phyloP scores from a whole-genome alignment of 2,797 vertebrate genomes.

The Setipinna tenuifilis region DNA sequence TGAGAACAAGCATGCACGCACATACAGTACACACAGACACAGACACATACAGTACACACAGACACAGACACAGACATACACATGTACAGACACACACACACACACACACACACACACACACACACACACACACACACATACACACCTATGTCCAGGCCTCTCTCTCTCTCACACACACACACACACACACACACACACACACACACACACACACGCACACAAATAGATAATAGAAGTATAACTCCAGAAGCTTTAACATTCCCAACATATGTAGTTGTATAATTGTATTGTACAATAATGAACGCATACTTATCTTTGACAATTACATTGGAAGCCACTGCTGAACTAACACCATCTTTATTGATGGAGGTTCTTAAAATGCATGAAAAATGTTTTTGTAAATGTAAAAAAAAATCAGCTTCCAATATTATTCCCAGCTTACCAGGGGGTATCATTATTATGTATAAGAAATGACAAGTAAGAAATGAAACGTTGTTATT shows the following conservation, averaged over 20 bases:
- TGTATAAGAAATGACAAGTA: conserved; percentile 13
- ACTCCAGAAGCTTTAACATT: no score
- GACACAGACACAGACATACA: background rate
- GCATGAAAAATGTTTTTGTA: conserved; percentile 19
- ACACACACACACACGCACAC: no score
- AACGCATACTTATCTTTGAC: no score
- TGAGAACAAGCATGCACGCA: background rate
- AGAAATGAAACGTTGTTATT: conserved; percentile 9
- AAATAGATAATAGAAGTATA: no score
- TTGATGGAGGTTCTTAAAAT: background rate
- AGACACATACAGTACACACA: background rate
- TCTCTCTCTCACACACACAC: no score
- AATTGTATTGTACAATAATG: no score
- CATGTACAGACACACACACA: background rate
- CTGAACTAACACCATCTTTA: conserved; percentile 29
- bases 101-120: background rate
- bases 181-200: no score
- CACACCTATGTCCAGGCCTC: no score
- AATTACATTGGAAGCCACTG: background rate
- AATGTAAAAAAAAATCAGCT: background rate
- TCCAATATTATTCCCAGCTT: background rate
- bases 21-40: background rate
- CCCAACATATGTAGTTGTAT: no score
- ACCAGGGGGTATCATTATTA: background rate
- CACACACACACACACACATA: background rate